A percentile compares a stretch with the other conserved stretches of the same genome.
phyloP scores from a whole-genome alignment of 2,797 vertebrate species.

The Epinephelus malabaricus region DNA sequence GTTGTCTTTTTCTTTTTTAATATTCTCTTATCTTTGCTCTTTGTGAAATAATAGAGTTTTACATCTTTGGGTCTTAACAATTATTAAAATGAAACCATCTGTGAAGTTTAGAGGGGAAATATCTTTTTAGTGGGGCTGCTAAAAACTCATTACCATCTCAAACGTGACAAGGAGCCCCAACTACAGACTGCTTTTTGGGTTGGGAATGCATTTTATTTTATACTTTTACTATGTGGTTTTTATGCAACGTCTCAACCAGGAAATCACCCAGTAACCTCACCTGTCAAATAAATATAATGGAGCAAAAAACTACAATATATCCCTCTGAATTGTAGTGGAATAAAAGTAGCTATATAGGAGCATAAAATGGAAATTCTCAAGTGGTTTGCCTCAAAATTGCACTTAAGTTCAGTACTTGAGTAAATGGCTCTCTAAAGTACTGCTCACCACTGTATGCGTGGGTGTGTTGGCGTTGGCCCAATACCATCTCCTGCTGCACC shows the following conservation, averaged over 20 bases:
- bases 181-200: not conserved
- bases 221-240: not conserved
- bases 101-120: not conserved
- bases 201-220: not conserved
- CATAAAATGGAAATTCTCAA: not conserved
- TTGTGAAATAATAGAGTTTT: constrained; percentile 1
- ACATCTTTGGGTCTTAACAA: not conserved
- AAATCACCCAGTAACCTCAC: not conserved
- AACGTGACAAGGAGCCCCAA: not conserved
- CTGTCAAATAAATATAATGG: not conserved
- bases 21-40: not conserved
- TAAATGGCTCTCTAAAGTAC: constrained; percentile 1
- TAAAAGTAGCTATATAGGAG: not conserved
- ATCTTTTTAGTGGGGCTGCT: not conserved
- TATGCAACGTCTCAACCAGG: not conserved
- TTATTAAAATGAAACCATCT: not conserved
- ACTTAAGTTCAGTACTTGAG: not conserved
- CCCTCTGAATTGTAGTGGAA: not conserved
- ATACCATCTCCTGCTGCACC: constrained; percentile 31
- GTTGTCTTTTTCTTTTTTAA: not conserved
- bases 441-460: not conserved
- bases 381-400: not conserved
- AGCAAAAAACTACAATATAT: not conserved
- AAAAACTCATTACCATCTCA: not conserved
- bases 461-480: constrained; percentile 22